Base-by-base conservation (phyloP, 2,113 vertebrate species). In the Neolamprologus fasciatus region DNA sequence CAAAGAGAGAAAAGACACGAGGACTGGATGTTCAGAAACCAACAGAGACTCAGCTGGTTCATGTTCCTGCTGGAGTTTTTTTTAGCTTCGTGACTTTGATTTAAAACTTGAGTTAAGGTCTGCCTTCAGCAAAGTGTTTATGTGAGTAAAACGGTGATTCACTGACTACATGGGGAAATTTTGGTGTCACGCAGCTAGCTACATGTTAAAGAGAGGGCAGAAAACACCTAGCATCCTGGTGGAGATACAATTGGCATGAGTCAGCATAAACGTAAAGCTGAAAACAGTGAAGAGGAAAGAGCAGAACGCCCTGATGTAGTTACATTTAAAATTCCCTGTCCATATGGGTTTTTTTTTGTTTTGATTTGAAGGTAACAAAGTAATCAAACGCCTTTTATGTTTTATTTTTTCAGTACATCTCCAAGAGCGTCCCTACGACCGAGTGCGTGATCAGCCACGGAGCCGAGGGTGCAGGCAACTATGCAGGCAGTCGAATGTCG, bases 401-500 rank as follows among this genome's bases (percentile, higher is more conserved):
- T 58, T 94, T 71, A 93, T 21, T 89, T 1, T 96, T 96, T 28
- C 95, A 98, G 98, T 98, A 98, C 85, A 98, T 99, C 93, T 97
- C 98, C 83, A 98, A 99, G 96, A 99, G 97, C 1, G 96, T 98
- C 92, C 98, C 98, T 78, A 97, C 97, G 42, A 98, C 98, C 0
- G 98, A 99, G 92, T 97, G 98, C 0, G 97, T 98, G 94, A 98
- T 98, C 95, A 97, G 97, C 87, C 98, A 98, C 84, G 97, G 98
- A 96, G 97, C 98, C 3, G 98, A 98, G 93, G 98, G 97, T 5
- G 98, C 98, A 26, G 96, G 96, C 82, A 96, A 97, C 73, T 99
- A 98, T 93, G 98, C 98, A 0, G 98, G 98, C 93, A 99, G 98
- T 95, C 97, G 97, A 91, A 98, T 98, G 94, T 99, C 98, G 16